Base-by-base conservation (phyloP, 2,888 invertebrate genomes). In the Hoplodrina ambigua region DNA sequence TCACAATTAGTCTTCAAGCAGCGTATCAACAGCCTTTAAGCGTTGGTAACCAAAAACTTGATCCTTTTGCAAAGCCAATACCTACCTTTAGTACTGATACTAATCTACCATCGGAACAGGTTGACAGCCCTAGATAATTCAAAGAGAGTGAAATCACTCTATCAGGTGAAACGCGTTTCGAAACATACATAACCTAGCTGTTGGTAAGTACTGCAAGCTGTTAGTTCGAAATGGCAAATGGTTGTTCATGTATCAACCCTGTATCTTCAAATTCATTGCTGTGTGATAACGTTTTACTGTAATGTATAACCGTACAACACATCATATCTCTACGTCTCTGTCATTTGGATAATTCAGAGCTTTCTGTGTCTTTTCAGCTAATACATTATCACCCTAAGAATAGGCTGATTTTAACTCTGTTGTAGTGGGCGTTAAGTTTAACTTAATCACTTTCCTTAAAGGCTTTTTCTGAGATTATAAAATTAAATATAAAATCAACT, bases 151-250 rank as follows among this genome's bases (percentile, higher is more conserved):
- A 78, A 82, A 82, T 78, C 81, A 71, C 74, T 78, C 66, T 78
- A 81, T 80, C 85, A 82, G 80, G 83, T 85, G 82, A 75, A 85
- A 85, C 84, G 81, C 78, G 85, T 86, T 84, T 86, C 81, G 74
- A 79, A 86, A 81, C 86, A 86, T 81, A 86, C 75, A 83, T 86
- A 80, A 83, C 69, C 70, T 60, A 61, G 61, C 20, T 44, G 65
- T 69, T 72, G 67, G 72, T 54, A 41, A 15, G 54, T 55, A 59
- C 80, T 54, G 13, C 11, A 10, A 75, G 71, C 66, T 66, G 37
- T 20, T 61, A 20, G 61, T 49, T 69, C 60, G 64, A 80, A 75
- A 64, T 59, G 65, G 58, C 70, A 59, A 65, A 70, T 69, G 55
- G 76, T 80, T 64, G 71, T 63, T 49, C 64, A 65, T 62, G 58